Evolutionary conservation across 2,797 vertebrate genomes (phyloP).

Genomic region (Acipenser transmontanus): DNA sequence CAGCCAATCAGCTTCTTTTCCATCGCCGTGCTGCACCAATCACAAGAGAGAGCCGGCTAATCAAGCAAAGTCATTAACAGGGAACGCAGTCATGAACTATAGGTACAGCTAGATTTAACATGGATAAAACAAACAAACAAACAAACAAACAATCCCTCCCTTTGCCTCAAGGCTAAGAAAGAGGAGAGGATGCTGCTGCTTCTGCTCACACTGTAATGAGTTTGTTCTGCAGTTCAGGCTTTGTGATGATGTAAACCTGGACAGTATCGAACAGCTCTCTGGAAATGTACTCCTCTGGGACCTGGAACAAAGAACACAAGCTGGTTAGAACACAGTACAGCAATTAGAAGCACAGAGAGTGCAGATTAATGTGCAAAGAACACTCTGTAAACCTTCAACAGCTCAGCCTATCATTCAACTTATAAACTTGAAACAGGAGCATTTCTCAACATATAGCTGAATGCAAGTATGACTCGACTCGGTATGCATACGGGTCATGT

Average conservation of each 20-base stretch:
- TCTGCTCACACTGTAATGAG: conserved; percentile 91
- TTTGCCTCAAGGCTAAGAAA: neutral
- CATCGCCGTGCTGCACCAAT: conserved; percentile 81
- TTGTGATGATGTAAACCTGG: conserved; percentile 98
- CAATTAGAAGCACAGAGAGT: too few species aligned
- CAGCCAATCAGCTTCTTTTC: conserved; percentile 96
- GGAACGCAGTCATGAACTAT: neutral
- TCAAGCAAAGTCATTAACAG: neutral
- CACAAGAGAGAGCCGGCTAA: conserved; percentile 1
- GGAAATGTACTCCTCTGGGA: conserved; percentile 96
- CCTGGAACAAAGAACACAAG: conserved; percentile 52
- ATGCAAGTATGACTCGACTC: too few species aligned
- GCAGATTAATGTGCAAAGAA: neutral
- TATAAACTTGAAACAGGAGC: too few species aligned
- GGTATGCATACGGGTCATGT: too few species aligned
- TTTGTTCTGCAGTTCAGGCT: conserved; percentile 96
- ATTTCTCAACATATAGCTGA: too few species aligned
- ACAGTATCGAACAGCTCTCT: conserved; percentile 94
- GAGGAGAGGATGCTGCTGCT: neutral
- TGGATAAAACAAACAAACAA: neutral
- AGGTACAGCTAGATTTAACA: neutral
- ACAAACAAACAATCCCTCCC: neutral
- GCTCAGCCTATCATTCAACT: too few species aligned
- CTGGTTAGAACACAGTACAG: too few species aligned
- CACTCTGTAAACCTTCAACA: neutral